Evolutionary conservation across 2,113 vertebrate genomes (phyloP).

Genomic region (Thamnaconus septentrionalis): DNA sequence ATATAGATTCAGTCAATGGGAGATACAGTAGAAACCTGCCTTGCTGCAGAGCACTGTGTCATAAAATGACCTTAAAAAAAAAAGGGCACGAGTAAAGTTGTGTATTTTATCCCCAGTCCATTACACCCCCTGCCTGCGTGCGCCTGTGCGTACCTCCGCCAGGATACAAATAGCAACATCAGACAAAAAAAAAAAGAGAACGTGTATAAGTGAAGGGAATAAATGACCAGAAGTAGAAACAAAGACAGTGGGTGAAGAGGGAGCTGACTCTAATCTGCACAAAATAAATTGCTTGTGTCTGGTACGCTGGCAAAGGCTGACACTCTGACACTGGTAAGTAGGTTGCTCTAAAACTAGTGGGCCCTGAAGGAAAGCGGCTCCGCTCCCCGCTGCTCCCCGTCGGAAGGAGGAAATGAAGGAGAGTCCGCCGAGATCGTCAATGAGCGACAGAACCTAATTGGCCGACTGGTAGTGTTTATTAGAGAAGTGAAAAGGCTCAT

Average conservation of each 20-base stretch:
- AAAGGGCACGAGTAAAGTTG: neutral
- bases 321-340: constrained; percentile 40
- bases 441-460: constrained; percentile 18
- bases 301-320: constrained; percentile 34
- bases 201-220: constrained; percentile 20
- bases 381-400: constrained; percentile 10
- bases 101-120: neutral
- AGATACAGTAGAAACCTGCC: too few species aligned
- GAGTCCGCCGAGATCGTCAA: constrained; percentile 13
- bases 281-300: constrained; percentile 41
- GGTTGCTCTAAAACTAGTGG: constrained; percentile 43
- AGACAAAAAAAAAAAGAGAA: neutral
- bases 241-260: constrained; percentile 25
- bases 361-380: constrained; percentile 36
- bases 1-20: too few species aligned
- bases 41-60: too few species aligned
- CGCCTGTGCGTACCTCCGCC: neutral
- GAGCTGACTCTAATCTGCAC: constrained; percentile 25
- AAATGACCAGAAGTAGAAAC: constrained; percentile 28
- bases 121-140: neutral
- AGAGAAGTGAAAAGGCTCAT: neutral
- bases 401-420: constrained; percentile 21
- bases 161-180: constrained; percentile 16
- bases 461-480: constrained; percentile 15
- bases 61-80: too few species aligned